Conservation (phyloP, 2,113 vertebrate species). For the Thermophis baileyi region DNA sequence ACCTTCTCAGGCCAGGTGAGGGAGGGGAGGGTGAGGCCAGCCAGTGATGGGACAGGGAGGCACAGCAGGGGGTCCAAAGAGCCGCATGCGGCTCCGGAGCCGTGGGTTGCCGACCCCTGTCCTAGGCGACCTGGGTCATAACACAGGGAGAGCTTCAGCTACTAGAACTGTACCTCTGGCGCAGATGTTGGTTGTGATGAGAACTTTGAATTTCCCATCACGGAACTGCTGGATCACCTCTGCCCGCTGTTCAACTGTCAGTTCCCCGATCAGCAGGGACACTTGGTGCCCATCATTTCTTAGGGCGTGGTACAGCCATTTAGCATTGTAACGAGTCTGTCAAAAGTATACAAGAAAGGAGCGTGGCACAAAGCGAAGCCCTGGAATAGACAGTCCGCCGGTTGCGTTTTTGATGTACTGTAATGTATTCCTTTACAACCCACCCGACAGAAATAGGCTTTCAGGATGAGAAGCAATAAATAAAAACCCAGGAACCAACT, state of each 20-base stretch:
- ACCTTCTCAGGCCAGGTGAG: no score
- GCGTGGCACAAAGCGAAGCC: neutral
- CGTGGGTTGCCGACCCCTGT: no score
- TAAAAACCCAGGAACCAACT: neutral
- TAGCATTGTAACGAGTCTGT: slow-evolving; percentile 64
- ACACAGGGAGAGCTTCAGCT: neutral
- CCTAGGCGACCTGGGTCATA: neutral
- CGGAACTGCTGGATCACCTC: slow-evolving; percentile 72
- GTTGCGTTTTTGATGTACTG: neutral
- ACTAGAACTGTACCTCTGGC: slow-evolving; percentile 63
- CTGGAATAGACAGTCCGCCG: neutral
- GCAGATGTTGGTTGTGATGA: slow-evolving; percentile 76
- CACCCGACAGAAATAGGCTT: neutral
- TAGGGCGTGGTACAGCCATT: slow-evolving; percentile 64
- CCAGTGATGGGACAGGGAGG: no score
- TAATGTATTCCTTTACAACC: neutral
- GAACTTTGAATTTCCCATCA: slow-evolving; percentile 72
- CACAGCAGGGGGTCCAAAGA: no score
- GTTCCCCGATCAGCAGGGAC: slow-evolving; percentile 66
- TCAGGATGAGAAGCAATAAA: neutral
- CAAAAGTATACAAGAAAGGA: fast-evolving
- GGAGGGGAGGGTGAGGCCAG: no score
- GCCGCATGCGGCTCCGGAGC: no score
- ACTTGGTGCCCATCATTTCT: slow-evolving; percentile 68
- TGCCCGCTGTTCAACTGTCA: slow-evolving; percentile 66